A percentile compares a stretch with the other conserved stretches of the same genome.
phyloP scores from a whole-genome alignment of 2,888 invertebrate species.

The Deilephila elpenor region DNA sequence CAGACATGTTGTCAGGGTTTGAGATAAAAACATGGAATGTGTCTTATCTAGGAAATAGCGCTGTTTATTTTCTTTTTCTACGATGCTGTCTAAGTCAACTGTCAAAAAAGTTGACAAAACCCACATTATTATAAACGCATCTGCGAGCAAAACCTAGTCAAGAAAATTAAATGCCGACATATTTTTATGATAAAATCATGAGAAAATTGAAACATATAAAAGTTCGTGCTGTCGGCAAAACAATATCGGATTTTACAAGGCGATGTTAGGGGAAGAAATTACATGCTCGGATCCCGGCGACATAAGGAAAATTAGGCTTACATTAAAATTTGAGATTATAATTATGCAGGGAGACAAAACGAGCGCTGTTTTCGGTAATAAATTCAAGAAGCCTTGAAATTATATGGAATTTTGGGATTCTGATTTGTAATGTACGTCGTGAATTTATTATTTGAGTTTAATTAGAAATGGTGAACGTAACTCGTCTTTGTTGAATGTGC shows the following conservation, averaged over 20 bases:
- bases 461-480: not conserved
- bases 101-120: no score
- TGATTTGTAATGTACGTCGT: not conserved
- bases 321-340: conserved; percentile 27
- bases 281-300: conserved; percentile 15
- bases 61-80: no score
- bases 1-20: no score
- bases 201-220: not conserved
- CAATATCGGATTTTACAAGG: not conserved
- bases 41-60: no score
- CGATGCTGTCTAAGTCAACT: no score
- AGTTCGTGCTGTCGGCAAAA: not conserved
- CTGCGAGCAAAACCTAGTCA: no score
- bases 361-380: conserved; percentile 19
- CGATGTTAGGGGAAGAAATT: not conserved
- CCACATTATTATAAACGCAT: no score
- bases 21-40: no score
- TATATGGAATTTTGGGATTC: conserved; percentile 13
- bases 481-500: not conserved
- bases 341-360: conserved; percentile 27
- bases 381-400: conserved; percentile 21
- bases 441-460: conserved; percentile 9
- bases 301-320: conserved; percentile 23
- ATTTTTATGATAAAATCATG: no score
- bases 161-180: no score